Conservation (phyloP, 2,797 vertebrate genomes). For the Hoplostethus mediterraneus region DNA sequence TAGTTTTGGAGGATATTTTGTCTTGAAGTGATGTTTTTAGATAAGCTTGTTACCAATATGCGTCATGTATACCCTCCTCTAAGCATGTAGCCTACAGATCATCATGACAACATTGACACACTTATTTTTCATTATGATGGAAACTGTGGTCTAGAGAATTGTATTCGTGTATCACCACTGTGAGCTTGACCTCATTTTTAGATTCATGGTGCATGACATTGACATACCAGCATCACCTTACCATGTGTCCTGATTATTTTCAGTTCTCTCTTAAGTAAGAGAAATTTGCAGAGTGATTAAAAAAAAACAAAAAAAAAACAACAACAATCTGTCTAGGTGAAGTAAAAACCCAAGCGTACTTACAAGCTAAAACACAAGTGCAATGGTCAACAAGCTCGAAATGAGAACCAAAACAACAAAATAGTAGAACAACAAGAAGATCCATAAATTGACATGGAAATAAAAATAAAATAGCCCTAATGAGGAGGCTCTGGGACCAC, state of each 20-base stretch:
- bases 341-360: background rate
- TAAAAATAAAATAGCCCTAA: background rate
- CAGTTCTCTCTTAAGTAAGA: background rate
- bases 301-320: slow-evolving; percentile 4
- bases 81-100: slow-evolving; percentile 38
- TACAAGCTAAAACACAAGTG: slow-evolving; percentile 4
- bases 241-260: slow-evolving; percentile 1
- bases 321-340: slow-evolving; percentile 1
- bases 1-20: slow-evolving; percentile 26
- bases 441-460: background rate
- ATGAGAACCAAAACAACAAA: background rate
- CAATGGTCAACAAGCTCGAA: background rate
- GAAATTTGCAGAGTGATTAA: background rate
- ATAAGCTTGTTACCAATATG: slow-evolving; percentile 8
- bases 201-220: slow-evolving; percentile 14
- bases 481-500: background rate
- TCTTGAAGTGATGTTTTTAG: slow-evolving; percentile 13
- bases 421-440: background rate
- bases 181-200: slow-evolving; percentile 27
- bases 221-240: background rate
- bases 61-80: slow-evolving; percentile 29
- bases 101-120: slow-evolving; percentile 28
- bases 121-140: slow-evolving; percentile 9
- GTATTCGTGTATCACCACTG: slow-evolving; percentile 15
- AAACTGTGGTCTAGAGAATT: slow-evolving; percentile 24